A percentile compares a stretch with the other conserved stretches of the same genome.
These are phyloP conservation scores for Hyppa rectilinea DNA, from an alignment of 2,888 invertebrate genomes.

Conservation along the genomic window DNA sequence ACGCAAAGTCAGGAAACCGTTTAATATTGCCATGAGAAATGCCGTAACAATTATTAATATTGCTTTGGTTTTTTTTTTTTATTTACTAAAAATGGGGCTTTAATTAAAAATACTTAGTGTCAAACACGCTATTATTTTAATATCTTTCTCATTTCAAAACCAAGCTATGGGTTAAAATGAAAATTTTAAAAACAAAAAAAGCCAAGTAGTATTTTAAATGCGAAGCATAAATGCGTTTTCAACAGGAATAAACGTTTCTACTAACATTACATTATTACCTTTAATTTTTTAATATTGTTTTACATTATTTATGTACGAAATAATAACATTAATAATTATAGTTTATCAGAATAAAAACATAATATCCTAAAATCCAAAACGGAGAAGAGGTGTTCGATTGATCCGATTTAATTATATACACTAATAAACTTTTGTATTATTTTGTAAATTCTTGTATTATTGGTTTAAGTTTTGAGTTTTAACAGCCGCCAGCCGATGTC, in stretches of 20 bases:
- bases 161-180: neutral
- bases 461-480: too few species aligned
- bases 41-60: too few species aligned
- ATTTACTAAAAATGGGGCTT: neutral
- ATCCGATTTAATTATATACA: neutral
- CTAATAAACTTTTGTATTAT: too few species aligned
- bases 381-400: conserved; percentile 25
- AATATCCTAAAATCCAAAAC: conserved; percentile 45
- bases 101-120: neutral
- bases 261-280: conserved; percentile 3
- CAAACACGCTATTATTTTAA: neutral
- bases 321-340: conserved; percentile 53
- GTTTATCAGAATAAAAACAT: conserved; percentile 43
- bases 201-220: conserved; percentile 22
- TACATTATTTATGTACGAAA: conserved; percentile 59
- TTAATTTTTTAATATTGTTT: neutral
- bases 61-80: too few species aligned
- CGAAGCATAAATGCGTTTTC: conserved; percentile 41
- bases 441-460: too few species aligned
- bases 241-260: conserved; percentile 37
- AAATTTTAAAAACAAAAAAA: conserved; percentile 9
- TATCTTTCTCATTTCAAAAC: neutral
- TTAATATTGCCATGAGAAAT: neutral
- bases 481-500: too few species aligned
- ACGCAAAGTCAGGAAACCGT: too few species aligned